Base-by-base conservation (phyloP, 2,113 vertebrate genomes). In the Chrysemys picta region DNA sequence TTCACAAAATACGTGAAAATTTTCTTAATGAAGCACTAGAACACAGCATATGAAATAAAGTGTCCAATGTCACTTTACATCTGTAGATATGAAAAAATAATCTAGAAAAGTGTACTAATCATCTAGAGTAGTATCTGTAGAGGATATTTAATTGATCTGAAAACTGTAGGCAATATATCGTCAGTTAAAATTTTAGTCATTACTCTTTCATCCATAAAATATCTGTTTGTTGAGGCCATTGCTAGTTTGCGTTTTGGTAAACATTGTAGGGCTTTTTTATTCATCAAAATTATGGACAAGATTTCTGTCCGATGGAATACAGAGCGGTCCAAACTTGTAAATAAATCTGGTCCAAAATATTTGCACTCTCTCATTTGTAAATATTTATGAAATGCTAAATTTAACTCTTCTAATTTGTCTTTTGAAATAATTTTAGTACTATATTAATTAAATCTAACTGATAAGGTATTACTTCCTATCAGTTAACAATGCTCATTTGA, bases 91-190 rank as follows among this genome's bases (percentile, higher is more conserved):
- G 72, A 22, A 88, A 87, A 65, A 80, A 92, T 52, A 0, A 21
- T 76, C 35, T n/a, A 19, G 16, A 25, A 57, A 96, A 88, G 87
- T 49, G 49, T 38, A 24, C 56, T 72, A 75, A n/a, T 89, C 90
- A 89, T 91, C 21, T 86, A 82, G 62, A 72, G 83, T 82, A 89
- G 90, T 85, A 91, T 59, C 65, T 22, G 29, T 85, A 50, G n/a
- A 91, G 50, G 88, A 93, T 91, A 91, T 82, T 22, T 78, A 75
- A 80, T 42, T 45, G 22, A 90, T 35, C 62, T 96, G 82, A 94
- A 89, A 94, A 95, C 89, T 94, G 10, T 72, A 90, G 93, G 91
- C 45, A 91, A 59, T 91, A 45, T 91, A 52, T 45, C 91, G 12
- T 90, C 13, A 29, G 9, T 93, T 96, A 80, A 88, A 35, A 82